phyloP scores from a whole-genome alignment of 2,888 invertebrate species.

The Scaptomyza polygonia region DNA sequence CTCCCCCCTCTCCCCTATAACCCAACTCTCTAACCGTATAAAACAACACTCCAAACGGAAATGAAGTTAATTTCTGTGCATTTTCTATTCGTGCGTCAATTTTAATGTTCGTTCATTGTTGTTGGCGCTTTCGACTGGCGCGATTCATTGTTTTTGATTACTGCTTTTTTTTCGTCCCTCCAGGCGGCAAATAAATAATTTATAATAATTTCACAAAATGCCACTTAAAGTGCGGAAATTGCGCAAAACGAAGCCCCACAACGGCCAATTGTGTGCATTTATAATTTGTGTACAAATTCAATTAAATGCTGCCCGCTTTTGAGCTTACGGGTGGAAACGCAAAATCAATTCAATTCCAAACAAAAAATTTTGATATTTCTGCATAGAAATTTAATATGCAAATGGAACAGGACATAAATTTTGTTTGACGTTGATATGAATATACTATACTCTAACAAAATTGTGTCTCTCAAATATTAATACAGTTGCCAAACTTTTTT shows the following conservation, averaged over 20 bases:
- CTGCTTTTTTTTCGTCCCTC: constrained; percentile 21
- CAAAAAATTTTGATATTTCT: constrained; percentile 6
- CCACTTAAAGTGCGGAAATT: constrained; percentile 69
- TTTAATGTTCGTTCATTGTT: constrained; percentile 48
- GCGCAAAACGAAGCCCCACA: constrained; percentile 50
- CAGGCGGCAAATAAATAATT: constrained; percentile 60
- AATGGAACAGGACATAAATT: constrained; percentile 12
- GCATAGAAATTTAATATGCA: constrained; percentile 31
- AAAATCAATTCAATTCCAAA: constrained; percentile 28
- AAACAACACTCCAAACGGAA: constrained; percentile 49
- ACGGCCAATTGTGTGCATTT: constrained; percentile 55
- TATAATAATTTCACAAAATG: constrained; percentile 69
- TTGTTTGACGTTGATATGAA: background rate
- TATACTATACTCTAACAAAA: constrained; percentile 17
- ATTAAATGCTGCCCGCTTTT: constrained; percentile 44
- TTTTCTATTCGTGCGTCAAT: constrained; percentile 66
- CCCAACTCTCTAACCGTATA: background rate
- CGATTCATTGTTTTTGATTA: constrained; percentile 45
- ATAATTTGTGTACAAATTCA: constrained; percentile 58
- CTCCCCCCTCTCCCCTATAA: background rate
- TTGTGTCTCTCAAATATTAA: background rate
- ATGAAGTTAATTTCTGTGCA: constrained; percentile 68
- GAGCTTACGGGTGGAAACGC: constrained; percentile 5
- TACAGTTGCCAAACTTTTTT: no score
- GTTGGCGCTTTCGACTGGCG: constrained; percentile 26